Evolutionary conservation across 2,888 invertebrate species (phyloP), one percentile per base, ranked within the genome.

Genomic region (Alloscopus bannaensis): DNA sequence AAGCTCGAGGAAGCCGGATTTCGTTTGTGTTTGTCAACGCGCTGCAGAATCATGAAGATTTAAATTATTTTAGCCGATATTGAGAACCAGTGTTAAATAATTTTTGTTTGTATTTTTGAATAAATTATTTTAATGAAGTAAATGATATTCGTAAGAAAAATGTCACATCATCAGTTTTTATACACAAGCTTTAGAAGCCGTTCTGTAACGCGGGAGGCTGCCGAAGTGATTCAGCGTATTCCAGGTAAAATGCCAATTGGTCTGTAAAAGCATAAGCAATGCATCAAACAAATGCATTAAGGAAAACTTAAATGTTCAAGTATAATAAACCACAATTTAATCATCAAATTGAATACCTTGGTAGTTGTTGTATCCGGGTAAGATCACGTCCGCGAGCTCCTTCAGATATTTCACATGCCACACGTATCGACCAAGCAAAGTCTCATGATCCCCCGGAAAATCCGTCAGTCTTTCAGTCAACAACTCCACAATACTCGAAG

Each of bases 21-120:
- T 83, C 65, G 65, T 83, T 26, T 83, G 83, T 26, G 72, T 80
- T 60, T 83, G 83, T 50, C 78, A 83, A 59, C 28, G 81, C 28
- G 62, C 65, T 31, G n/a, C 70, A 24, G 4, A 18, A 22, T n/a
- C 13, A 50, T 50, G 2, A n/a, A 50, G 20, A 50, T 8, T 36
- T 36, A n/a, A n/a, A n/a, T 36, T 36, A 36, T 13, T 36, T 36
- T 36, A 36, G 13, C 13, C 8, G 36, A 36, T 36, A 36, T n/a
- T n/a, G n/a, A n/a, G n/a, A n/a, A n/a, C n/a, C 36, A 13, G 36
- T 13, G 13, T 8, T 36, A 36, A 36, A 36, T 36, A 36, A 36
- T 8, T 36, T 36, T 36, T 36, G 13, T 36, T 13, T 6, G 36
- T 36, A 36, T 36, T 36, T 36, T n/a, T n/a, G n/a, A n/a, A n/a